These are phyloP conservation scores for Altica lythri DNA, from an alignment of 2,888 invertebrate species.

Conservation along the genomic window DNA sequence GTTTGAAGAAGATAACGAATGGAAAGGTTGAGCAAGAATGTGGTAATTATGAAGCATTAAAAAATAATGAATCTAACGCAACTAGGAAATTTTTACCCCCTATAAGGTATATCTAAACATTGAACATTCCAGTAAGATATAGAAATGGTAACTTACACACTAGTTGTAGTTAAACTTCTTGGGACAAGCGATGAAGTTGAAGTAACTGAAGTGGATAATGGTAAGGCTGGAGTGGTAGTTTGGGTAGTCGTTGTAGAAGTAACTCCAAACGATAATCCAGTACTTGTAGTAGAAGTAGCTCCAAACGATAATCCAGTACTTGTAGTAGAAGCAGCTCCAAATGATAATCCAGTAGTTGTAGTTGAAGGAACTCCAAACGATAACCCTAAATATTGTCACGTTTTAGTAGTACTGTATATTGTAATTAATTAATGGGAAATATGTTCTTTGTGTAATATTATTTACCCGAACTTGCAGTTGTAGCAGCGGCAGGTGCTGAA, in stretches of 20 bases:
- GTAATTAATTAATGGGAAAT: too few relatives aligned
- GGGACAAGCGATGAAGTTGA: constrained; percentile 9
- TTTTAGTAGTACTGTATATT: too few relatives aligned
- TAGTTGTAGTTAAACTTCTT: constrained; percentile 10
- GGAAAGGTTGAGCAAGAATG: constrained; percentile 15
- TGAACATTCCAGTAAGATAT: background rate
- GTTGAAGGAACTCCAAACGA: background rate
- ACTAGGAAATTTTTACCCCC: too few relatives aligned
- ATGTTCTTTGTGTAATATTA: background rate
- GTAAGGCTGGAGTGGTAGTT: background rate
- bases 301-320: background rate
- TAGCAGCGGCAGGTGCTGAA: constrained; percentile 20
- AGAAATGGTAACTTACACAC: constrained; percentile 4
- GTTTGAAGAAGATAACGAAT: constrained; percentile 29
- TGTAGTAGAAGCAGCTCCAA: background rate
- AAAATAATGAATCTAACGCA: too few relatives aligned
- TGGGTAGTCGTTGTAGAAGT: background rate
- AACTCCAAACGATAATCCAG: background rate
- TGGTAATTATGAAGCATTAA: too few relatives aligned
- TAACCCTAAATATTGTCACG: constrained; percentile 3
- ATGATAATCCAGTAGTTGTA: background rate
- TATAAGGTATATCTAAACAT: background rate
- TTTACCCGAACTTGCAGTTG: constrained; percentile 33
- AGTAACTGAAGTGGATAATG: constrained; percentile 12
- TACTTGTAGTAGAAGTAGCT: background rate